Base-by-base conservation (phyloP, 2,113 vertebrate species). In the Microcebus jonahi region DNA sequence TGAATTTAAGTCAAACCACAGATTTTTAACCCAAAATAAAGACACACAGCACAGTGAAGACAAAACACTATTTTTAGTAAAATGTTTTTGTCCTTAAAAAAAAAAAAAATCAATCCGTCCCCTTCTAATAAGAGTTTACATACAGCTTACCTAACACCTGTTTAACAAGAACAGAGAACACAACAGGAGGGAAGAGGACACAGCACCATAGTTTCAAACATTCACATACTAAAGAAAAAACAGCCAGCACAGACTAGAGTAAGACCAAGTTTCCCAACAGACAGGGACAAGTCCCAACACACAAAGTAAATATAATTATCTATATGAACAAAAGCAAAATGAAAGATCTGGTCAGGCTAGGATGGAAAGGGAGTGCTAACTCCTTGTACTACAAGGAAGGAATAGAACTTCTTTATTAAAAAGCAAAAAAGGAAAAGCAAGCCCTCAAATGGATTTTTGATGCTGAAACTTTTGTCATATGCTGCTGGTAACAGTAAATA, bases 401-500 rank as follows among this genome's bases (percentile, higher is more conserved):
- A 98, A 98, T 97, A 98, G 97, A 84, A 97, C 96, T 98, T 91
- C 61, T 95, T 95, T 95, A 96, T 96, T 88, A 89, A 96, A 97
- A 97, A 81, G 75, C 91, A 95, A 94, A 91, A 98, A 97, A 97
- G 94, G 97, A 98, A 98, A 98, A 97, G 97, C 98, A 98, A 98
- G 98, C 97, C 98, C 98, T 97, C 95, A 97, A 98, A 98, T 98
- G 98, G 98, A 98, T 98, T 98, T 98, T 95, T 98, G 98, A 97
- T 98, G 98, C 98, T 98, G 97, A 98, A 98, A 98, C 98, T 98
- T 98, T 98, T 98, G 97, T 98, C 98, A 96, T 98, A 98, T 98
- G 98, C 97, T 99, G 98, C 98, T 99, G 98, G 98, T 99, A 99
- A 99, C 98, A 98, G 98, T 99, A 98, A 97, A 98, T 99, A 99